Evolutionary conservation across 1,140 invertebrate genomes (phyloP).

Genomic region (Apis dorsata): DNA sequence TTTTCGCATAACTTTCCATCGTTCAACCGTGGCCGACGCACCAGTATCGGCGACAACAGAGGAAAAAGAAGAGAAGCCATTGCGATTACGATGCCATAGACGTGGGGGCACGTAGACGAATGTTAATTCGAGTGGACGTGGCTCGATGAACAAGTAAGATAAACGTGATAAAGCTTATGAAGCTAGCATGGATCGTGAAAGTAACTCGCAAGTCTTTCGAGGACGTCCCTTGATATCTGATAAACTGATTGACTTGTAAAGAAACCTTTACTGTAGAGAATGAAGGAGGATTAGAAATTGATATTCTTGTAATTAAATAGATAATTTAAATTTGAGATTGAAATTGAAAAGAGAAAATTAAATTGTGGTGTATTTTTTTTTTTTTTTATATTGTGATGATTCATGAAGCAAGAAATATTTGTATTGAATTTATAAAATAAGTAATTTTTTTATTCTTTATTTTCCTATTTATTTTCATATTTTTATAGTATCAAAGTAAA

Average conservation of each 20-base stretch:
- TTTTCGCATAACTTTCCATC: constrained; percentile 44
- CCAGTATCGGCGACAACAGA: not conserved
- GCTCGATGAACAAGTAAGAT: constrained; percentile 25
- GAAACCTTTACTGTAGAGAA: not conserved
- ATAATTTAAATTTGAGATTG: no score
- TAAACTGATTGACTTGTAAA: not conserved
- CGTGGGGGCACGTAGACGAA: constrained; percentile 6
- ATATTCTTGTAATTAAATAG: no score
- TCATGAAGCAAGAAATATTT: no score
- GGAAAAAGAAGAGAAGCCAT: not conserved
- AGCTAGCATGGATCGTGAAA: not conserved
- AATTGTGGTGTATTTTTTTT: no score
- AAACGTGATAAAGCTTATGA: not conserved
- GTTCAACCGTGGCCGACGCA: constrained; percentile 40
- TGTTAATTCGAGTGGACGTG: constrained; percentile 15
- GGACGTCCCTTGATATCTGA: not conserved
- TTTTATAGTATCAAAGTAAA: no score
- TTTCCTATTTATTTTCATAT: no score
- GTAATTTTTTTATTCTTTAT: no score
- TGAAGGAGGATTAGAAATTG: no score
- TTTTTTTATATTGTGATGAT: no score
- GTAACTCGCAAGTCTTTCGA: constrained; percentile 9
- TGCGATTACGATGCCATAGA: not conserved
- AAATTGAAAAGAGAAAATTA: no score
- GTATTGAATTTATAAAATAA: no score